Base-by-base conservation (phyloP, 2,888 invertebrate species). In the Sminthurinus aureus region DNA sequence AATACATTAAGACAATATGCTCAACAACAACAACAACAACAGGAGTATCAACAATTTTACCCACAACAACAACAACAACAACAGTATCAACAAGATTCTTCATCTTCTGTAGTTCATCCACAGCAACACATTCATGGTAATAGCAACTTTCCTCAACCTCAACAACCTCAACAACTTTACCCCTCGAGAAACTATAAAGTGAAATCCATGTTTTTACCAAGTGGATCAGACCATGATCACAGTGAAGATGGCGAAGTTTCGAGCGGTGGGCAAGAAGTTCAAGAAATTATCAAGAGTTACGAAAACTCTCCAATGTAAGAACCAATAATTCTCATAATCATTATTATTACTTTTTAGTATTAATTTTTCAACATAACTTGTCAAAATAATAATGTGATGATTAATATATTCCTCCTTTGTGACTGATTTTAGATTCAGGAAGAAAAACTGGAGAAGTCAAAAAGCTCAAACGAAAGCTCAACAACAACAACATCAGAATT, bases 231-330 rank as follows among this genome's bases (percentile, higher is more conserved):
- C 51, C 78, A 84, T 11, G 86, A 87, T 20, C 76, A 84, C 18
- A 87, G 87, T 12, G 88, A 88, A 80, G 88, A 88, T 82, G 88
- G 87, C 15, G 88, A 88, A 81, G 85, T 88, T 52, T 88, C 88
- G 0, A 86, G 86, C 4, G 88, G 88, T 12, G 88, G 88, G 22
- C 87, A 87, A 80, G 88, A 88, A 85, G 88, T 88, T 66, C 85
- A 87, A 15, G 87, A 87, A 78, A 88, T 88, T 52, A 88, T 88
- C 69, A 85, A 84, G 79, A 86, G 86, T 12, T 88, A 87, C 82
- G 88, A 88, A 84, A 88, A 88, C 75, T 87, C 88, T 76, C 88
- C 88, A 74, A 81, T 88, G 88, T 88, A 87, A 84, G 38, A 24
- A 20, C 18, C 1, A 3, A 51, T 9, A 24, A 1, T 1, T 50